Evolutionary conservation across 2,797 vertebrate genomes (phyloP), one percentile per base, ranked within the genome.

Genomic region (Anisognathus igniventris): DNA sequence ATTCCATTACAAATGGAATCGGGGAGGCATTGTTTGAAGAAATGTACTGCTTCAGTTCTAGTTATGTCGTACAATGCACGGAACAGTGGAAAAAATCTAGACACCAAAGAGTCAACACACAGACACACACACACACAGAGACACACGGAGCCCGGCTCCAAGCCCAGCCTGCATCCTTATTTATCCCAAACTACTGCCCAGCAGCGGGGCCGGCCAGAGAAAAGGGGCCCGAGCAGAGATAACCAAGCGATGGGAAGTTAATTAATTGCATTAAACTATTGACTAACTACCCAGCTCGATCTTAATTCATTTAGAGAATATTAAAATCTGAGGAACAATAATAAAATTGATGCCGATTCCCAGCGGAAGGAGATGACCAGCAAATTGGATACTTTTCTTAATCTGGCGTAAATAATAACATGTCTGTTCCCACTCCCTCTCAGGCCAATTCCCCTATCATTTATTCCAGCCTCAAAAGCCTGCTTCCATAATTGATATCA

Each of bases 321-420:
- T 98, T 98, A 98, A 98, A 98, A 98, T 98, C 85, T 93, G 97
- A 97, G 97, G 97, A 97, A 98, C 97, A 98, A 98, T 98, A 98
- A 98, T 97, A 98, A 98, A 98, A 98, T 97, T 98, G 98, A 97
- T 96, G 98, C 97, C 96, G 93, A 96, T 97, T 98, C 98, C 97
- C 97, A 96, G 96, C 86, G 97, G 98, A 98, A 96, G 96, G 96
- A 97, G 97, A 97, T 97, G 97, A 97, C 97, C 97, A 95, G 98
- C 96, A 98, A 98, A 98, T 98, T 98, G 98, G 97, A 98, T 98
- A 97, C 97, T 97, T 97, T 96, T 96, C 97, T 97, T 98, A 98
- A 98, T 99, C 98, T 98, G 98, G 98, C 98, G 98, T 98, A 98
- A 98, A 98, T 98, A 98, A 98, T 98, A 98, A 98, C 98, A 97